phyloP scores from a whole-genome alignment of 2,888 invertebrate genomes.

The Agriopis marginaria region DNA sequence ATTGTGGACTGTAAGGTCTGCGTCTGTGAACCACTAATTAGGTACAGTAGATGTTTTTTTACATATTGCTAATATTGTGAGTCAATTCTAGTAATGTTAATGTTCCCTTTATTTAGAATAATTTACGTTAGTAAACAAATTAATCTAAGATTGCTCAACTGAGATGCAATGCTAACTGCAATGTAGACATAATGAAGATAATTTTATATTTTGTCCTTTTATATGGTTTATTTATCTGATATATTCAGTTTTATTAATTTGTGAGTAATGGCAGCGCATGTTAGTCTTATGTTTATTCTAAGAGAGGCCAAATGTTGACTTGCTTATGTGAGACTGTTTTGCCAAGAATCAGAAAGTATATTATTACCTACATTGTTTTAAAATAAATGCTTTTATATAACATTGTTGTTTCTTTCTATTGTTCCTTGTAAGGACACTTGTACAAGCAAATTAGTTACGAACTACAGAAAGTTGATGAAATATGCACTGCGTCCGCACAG shows the following conservation, averaged over 20 bases:
- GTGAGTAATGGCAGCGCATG: constrained; percentile 86
- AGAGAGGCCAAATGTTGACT: constrained; percentile 87
- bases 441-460: constrained; percentile 21
- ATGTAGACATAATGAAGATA: constrained; percentile 74
- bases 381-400: constrained; percentile 87
- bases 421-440: constrained; percentile 15
- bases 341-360: constrained; percentile 87
- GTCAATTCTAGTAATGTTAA: constrained; percentile 84
- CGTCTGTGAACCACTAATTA: constrained; percentile 71
- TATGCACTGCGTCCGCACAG: constrained; percentile 24
- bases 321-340: constrained; percentile 87
- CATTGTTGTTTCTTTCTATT: constrained; percentile 23
- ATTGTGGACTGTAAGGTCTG: constrained; percentile 81
- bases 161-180: constrained; percentile 84
- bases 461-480: constrained; percentile 13
- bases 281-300: constrained; percentile 84
- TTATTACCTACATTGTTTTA: constrained; percentile 87
- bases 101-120: constrained; percentile 83
- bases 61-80: constrained; percentile 81
- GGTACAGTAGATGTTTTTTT: constrained; percentile 72
- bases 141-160: constrained; percentile 84
- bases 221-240: constrained; percentile 80
- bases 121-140: constrained; percentile 80
- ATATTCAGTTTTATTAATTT: constrained; percentile 79
- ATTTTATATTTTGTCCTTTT: constrained; percentile 80